These are phyloP conservation scores for Platycheirus albimanus DNA, from an alignment of 2,888 invertebrate genomes.

Conservation along the genomic window DNA sequence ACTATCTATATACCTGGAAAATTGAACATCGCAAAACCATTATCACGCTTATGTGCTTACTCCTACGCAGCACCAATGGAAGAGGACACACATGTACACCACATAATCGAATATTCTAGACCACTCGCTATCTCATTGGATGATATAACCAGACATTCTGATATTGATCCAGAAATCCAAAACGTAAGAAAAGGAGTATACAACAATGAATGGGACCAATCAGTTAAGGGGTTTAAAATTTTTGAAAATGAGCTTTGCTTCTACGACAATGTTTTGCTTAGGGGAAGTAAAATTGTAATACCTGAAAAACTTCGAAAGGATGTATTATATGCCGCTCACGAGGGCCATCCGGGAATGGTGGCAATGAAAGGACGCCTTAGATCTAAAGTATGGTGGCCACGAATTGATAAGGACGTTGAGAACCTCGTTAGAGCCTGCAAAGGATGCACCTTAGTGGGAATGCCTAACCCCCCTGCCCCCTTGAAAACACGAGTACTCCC, in stretches of 20 bases:
- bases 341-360: constrained; percentile 61
- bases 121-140: constrained; percentile 9
- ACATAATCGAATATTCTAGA: constrained; percentile 12
- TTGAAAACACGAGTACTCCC: constrained; percentile 21
- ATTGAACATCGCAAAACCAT: neutral
- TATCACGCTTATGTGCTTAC: constrained; percentile 3
- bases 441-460: constrained; percentile 66
- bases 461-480: constrained; percentile 41
- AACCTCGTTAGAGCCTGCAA: constrained; percentile 27
- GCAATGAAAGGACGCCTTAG: constrained; percentile 78
- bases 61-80: neutral
- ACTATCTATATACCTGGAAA: neutral
- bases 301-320: constrained; percentile 42
- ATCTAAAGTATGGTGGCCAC: constrained; percentile 80
- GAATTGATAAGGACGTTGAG: constrained; percentile 76
- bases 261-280: constrained; percentile 36
- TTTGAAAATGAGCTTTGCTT: constrained; percentile 55
- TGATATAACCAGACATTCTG: neutral
- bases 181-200: constrained; percentile 21
- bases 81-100: neutral
- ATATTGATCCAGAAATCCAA: constrained; percentile 6
- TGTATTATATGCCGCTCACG: constrained; percentile 76
- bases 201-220: constrained; percentile 17
- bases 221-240: constrained; percentile 14
- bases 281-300: constrained; percentile 61